Percentiles rank a stretch among this genome's conserved stretches.
phyloP scores from a whole-genome alignment of 2,113 vertebrate species.

The Pterocles orientalis region DNA sequence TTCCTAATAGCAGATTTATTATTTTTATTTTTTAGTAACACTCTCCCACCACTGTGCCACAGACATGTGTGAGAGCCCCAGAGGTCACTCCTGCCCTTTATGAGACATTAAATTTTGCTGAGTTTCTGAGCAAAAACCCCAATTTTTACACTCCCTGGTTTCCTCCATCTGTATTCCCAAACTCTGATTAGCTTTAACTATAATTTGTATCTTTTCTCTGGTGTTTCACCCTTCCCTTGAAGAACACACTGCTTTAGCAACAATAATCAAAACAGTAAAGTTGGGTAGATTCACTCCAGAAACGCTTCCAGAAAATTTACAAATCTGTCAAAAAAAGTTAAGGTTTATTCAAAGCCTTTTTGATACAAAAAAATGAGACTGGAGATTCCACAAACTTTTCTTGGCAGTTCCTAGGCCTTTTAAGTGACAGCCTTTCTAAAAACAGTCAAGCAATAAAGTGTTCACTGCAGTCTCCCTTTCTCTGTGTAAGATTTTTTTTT shows the following conservation, averaged over 20 bases:
- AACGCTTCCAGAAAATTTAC: neutral
- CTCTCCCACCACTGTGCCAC: neutral
- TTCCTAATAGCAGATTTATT: too few species aligned
- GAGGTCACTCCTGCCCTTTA: neutral
- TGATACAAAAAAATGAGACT: neutral
- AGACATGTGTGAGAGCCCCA: neutral
- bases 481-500: neutral
- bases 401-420: neutral
- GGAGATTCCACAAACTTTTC: neutral
- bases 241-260: neutral
- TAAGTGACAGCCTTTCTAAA: slow-evolving; percentile 3
- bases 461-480: neutral
- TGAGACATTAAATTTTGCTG: neutral
- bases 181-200: neutral
- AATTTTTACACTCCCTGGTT: neutral
- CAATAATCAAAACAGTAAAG: neutral
- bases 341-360: neutral
- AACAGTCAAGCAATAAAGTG: neutral
- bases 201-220: neutral
- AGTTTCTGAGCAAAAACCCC: neutral
- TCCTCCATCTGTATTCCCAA: neutral
- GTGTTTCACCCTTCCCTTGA: neutral
- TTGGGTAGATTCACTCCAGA: neutral
- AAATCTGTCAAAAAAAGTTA: neutral
- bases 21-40: neutral